Evolutionary conservation across 2,113 vertebrate genomes (phyloP).

Genomic region (Nycticryphes semicollaris): DNA sequence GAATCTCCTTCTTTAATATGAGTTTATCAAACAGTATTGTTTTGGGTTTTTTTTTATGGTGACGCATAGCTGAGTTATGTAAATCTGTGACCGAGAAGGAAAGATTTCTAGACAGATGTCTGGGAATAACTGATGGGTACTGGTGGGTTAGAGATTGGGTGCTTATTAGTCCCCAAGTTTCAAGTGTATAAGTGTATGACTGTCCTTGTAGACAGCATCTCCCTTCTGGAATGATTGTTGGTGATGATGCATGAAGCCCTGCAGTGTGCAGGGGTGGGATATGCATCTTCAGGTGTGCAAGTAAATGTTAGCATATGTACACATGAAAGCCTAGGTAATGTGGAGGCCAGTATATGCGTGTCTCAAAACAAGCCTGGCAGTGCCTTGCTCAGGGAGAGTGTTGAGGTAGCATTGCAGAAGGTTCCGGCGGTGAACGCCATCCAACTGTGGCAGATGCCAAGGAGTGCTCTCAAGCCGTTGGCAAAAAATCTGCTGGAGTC

Average conservation of each 20-base stretch:
- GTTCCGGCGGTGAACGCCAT: accelerated
- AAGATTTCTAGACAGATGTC: neutral
- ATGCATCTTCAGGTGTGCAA: accelerated
- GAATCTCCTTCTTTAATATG: neutral
- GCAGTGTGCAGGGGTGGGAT: neutral
- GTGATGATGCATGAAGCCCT: neutral
- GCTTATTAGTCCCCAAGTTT: neutral
- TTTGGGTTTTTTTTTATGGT: neutral
- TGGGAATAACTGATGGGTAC: neutral
- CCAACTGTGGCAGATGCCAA: neutral
- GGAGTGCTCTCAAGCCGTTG: neutral
- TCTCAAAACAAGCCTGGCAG: neutral
- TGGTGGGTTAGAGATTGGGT: neutral
- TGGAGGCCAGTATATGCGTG: accelerated
- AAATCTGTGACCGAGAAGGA: neutral
- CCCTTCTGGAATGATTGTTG: neutral
- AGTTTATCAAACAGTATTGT: neutral
- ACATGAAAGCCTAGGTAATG: accelerated
- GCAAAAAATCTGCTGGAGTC: neutral
- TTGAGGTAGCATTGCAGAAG: no score
- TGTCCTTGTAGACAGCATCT: neutral
- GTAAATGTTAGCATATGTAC: neutral
- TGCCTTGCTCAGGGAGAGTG: accelerated
- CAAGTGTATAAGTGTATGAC: neutral
- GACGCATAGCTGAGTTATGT: neutral